Conservation (phyloP, 2,797 vertebrate species). For the Sebastolobus alascanus region DNA sequence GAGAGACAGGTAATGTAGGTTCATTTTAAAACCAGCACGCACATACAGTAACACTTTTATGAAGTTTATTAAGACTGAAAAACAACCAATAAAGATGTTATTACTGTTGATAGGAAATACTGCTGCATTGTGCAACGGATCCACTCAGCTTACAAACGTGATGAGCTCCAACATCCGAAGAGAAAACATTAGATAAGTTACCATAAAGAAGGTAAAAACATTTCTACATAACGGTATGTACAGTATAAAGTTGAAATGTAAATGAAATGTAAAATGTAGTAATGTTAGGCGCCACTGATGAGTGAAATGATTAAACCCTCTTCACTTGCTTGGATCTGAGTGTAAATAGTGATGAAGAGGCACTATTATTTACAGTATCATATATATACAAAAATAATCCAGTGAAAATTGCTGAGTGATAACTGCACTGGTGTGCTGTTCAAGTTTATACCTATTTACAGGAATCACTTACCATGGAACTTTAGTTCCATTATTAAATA, state of each 20-base stretch:
- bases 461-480: conserved; percentile 13
- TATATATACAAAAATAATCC: conserved; percentile 39
- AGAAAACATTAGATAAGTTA: conserved; percentile 7
- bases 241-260: conserved; percentile 20
- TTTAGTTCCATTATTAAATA: conserved; percentile 29
- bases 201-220: conserved; percentile 11
- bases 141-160: background rate
- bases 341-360: conserved; percentile 40
- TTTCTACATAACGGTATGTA: conserved; percentile 4
- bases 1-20: background rate
- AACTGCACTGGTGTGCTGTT: conserved; percentile 21
- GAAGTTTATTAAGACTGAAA: conserved; percentile 37
- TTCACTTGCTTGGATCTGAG: conserved; percentile 6
- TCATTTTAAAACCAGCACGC: conserved; percentile 1
- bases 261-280: conserved; percentile 27
- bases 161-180: conserved; percentile 2
- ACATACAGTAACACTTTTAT: background rate
- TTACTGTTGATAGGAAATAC: conserved; percentile 17
- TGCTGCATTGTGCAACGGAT: conserved; percentile 1
- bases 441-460: conserved; percentile 36
- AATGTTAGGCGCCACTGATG: conserved; percentile 2
- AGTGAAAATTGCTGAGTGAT: conserved; percentile 35
- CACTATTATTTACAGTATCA: conserved; percentile 39
- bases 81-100: background rate
- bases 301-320: conserved; percentile 12